Base-by-base conservation (phyloP, 2,888 invertebrate genomes). In the Aleiodes leptofemur region DNA sequence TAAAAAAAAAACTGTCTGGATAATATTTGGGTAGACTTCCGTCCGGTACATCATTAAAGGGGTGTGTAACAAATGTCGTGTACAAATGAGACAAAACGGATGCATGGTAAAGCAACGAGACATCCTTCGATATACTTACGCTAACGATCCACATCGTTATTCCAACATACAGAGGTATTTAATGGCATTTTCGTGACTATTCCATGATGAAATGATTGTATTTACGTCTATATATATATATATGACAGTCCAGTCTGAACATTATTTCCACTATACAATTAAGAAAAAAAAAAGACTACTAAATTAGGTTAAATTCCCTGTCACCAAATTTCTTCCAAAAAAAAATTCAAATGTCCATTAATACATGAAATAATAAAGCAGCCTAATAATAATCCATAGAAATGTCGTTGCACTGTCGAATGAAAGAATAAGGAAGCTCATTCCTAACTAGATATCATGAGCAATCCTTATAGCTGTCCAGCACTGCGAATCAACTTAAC, bases 401-500 rank as follows among this genome's bases (percentile, higher is more conserved):
- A 43, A 72, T 38, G 51, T 51, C 59, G 23, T 59, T 34, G 13
- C 48, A 50, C 14, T 48, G 70, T 71, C 57, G 59, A 50, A 59
- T 31, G 31, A 59, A 71, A 50, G 50, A 31, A 14, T 48, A 14
- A 50, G 48, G 29, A 48, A n/a, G 59, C 34, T 59, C 43, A 0
- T 14, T 23, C 16, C 16, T 23, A 14, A 16, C 43, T 9, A 9
- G 48, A 64, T 38, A 64, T 31, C 38, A 69, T 14, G 69, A 50
- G 13, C 64, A 38, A 61, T 55, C 29, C 16, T 13, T 34, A 16
- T 59, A 38, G 51, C 72, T 80, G 78, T 72, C 56, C 77, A 70
- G 71, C 61, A 23, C 53, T 77, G 59, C 81, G 76, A 74, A 80
- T 76, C 53, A 80, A 77, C 74, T 79, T 86, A 66, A 79, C 82